Evolutionary conservation across 1,140 invertebrate genomes (phyloP).

Genomic region (Drosophila virilis): DNA sequence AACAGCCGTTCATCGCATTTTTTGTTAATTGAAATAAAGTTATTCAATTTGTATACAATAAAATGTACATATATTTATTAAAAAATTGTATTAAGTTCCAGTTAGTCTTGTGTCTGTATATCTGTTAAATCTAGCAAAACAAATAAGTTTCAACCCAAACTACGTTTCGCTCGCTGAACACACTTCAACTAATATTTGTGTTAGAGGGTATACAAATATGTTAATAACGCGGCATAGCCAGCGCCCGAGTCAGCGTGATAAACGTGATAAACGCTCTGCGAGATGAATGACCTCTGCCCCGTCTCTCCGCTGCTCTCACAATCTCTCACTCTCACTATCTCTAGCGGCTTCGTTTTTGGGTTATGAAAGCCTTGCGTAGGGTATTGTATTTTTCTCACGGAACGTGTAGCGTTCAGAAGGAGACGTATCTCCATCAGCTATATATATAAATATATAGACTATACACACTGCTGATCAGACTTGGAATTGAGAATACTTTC

Average conservation of each 20-base stretch:
- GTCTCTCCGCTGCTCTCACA: not conserved
- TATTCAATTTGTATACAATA: too few relatives aligned
- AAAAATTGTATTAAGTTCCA: not conserved
- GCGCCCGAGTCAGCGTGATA: constrained; percentile 41
- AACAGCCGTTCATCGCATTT: too few relatives aligned
- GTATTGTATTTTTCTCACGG: too few relatives aligned
- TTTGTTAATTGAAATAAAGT: too few relatives aligned
- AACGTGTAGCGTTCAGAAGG: too few relatives aligned
- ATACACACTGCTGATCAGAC: too few relatives aligned
- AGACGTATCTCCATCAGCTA: too few relatives aligned
- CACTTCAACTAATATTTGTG: not conserved
- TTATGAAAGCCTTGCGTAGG: not conserved
- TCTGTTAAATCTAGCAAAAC: not conserved
- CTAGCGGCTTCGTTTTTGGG: not conserved
- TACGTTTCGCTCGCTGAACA: constrained; percentile 1
- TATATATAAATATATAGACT: too few relatives aligned
- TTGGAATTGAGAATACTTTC: too few relatives aligned
- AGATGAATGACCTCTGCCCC: constrained; percentile 69
- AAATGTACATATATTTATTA: too few relatives aligned
- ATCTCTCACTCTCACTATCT: not conserved
- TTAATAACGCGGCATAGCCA: constrained; percentile 61
- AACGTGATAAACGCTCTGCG: constrained; percentile 71
- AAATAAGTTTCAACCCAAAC: not conserved
- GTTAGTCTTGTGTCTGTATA: not conserved
- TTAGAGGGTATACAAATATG: constrained; percentile 61